Base-by-base conservation (phyloP, 2,888 invertebrate genomes). In the Polia nebulosa region DNA sequence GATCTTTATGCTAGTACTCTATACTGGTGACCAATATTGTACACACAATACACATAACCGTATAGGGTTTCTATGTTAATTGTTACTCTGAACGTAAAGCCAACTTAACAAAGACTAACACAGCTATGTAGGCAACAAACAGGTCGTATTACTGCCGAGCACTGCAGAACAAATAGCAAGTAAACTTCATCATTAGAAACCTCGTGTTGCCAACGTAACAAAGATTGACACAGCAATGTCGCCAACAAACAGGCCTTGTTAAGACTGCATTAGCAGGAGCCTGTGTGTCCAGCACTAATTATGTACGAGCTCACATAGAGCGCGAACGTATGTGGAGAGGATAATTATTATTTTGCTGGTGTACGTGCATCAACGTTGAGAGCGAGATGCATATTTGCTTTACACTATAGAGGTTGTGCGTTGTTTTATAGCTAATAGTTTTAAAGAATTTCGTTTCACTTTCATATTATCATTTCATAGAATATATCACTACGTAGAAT, bases 211-310 rank as follows among this genome's bases (percentile, higher is more conserved):
- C 65, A 74, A 73, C 52, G 39, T 72, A 49, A 73, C 66, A 73
- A 73, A 61, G 74, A 78, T 76, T 76, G 75, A 78, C 79, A 72
- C 45, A 73, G 47, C 27, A 60, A 49, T 78, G 57, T 29, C 45
- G 47, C 44, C 70, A 49, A 49, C 60, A 78, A 65, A 73, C 74
- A 61, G 58, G 49, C 39, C 34, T 53, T 45, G 58, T 73, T 51
- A 73, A 73, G 60, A 45, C 49, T 76, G 44, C 66, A 58, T 62
- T 63, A 66, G 27, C 44, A 55, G 47, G 44, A 45, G 17, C 47
- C 41, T 20, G 39, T 20, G 39, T 41, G 52, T 66, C 74, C 76
- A 62, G 39, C 45, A n/a, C 61, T 76, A 76, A 76, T 76, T 78
- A 74, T 59, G 67, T 68, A 56, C 56, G 15, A 78, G 56, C 49